Base-by-base conservation (phyloP, 2,888 invertebrate species). In the Julus scandinavius region DNA sequence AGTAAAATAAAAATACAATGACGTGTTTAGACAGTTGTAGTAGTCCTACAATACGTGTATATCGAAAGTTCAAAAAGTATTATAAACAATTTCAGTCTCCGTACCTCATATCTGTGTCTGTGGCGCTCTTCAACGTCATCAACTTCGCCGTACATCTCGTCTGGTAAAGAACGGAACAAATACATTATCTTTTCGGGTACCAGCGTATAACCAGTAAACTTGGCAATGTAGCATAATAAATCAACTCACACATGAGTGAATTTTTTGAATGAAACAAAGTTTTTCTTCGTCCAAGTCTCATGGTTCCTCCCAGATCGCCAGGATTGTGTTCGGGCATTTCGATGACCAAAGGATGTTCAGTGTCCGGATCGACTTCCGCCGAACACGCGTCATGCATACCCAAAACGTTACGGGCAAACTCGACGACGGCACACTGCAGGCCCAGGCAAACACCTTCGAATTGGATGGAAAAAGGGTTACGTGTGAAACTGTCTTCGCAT, bases 311-410 rank as follows among this genome's bases (percentile, higher is more conserved):
- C 94, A 97, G 95, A 90, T 96, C 94, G 0, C 97, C 98, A 0
- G 96, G 95, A 92, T 97, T 97, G 92, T 99, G 98, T 93, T 99
- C 99, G 0, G 99, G 99, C 99, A 99, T 99, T 91, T 99, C 99
- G 89, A 99, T 96, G 5, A 93, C 97, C 72, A 99, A 93, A 50
- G 97, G 96, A 92, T 96, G 93, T 58, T 93, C 93, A 15, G 96
- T 95, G 2, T 95, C 93, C 0, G 95, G 94, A 90, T 96, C 94
- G 63, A 97, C 95, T 93, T 99, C 99, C 0, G 96, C 96, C 2
- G 96, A 96, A 91, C 98, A 96, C 0, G 99, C 98, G 90, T 95
- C 95, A 87, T 94, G 93, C 88, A 96, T 92, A 0, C 94, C 94
- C 0, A 98, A 93, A 0, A 96, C 96, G 92, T 98, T 97, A 88